Evolutionary conservation across 2,888 invertebrate species (phyloP).

Genomic region (Volucella zonaria): DNA sequence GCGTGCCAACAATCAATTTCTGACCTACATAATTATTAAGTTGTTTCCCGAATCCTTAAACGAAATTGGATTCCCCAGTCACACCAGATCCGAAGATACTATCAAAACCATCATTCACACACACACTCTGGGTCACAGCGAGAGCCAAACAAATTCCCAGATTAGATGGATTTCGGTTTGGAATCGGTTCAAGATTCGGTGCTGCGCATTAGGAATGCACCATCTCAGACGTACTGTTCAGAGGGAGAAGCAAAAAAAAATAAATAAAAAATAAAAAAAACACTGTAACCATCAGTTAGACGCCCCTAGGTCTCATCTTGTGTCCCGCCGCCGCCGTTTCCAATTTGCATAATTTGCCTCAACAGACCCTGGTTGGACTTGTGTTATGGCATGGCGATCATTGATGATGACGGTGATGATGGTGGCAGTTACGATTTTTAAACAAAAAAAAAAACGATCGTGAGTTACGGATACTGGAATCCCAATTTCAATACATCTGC

Average conservation of each 20-base stretch:
- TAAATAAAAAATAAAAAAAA: constrained; percentile 18
- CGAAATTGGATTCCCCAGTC: constrained; percentile 26
- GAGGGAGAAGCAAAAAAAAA: constrained; percentile 11
- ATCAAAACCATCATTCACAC: neutral
- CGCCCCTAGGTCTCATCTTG: constrained; percentile 68
- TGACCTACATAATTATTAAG: constrained; percentile 81
- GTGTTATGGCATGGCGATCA: constrained; percentile 21
- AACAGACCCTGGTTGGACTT: neutral
- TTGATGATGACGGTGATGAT: constrained; percentile 33
- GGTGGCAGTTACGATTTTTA: constrained; percentile 58
- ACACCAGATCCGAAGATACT: constrained; percentile 12
- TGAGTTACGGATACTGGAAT: constrained; percentile 61
- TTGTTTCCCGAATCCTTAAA: constrained; percentile 74
- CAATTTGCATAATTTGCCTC: constrained; percentile 70
- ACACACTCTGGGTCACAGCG: constrained; percentile 10
- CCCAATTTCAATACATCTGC: constrained; percentile 55
- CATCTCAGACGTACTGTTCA: constrained; percentile 60
- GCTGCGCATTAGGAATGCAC: constrained; percentile 57
- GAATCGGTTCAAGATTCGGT: neutral
- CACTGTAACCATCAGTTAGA: constrained; percentile 33
- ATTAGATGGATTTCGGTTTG: constrained; percentile 45
- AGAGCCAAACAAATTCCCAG: constrained; percentile 40
- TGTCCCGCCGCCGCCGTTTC: constrained; percentile 43
- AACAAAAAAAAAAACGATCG: constrained; percentile 51
- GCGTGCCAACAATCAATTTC: constrained; percentile 82